Conservation (phyloP, 2,797 vertebrate genomes). For the Sphenopsis melanotis region DNA sequence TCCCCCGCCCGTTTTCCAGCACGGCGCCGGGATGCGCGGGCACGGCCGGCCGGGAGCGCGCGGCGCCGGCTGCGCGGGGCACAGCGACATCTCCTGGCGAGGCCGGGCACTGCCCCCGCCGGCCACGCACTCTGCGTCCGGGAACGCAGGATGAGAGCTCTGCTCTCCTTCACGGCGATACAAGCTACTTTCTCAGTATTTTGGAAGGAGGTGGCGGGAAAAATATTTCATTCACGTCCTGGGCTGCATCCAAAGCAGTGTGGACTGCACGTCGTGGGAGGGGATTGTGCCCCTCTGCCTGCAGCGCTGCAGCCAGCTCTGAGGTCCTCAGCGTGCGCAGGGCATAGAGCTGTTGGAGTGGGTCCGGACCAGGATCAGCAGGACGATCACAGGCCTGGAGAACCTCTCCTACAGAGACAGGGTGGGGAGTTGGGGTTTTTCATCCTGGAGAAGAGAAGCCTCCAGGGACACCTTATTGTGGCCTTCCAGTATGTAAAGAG, state of each 20-base stretch:
- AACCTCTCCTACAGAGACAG: neutral
- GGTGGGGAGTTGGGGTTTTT: neutral
- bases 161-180: accelerated
- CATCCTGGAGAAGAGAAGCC: neutral
- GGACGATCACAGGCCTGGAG: neutral
- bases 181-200: neutral
- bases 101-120: neutral
- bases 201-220: neutral
- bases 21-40: too few species aligned
- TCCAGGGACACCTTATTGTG: neutral
- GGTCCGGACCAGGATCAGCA: neutral
- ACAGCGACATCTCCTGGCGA: constrained; percentile 30
- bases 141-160: accelerated
- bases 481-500: neutral
- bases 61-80: neutral
- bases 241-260: neutral
- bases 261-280: neutral
- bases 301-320: neutral
- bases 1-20: accelerated
- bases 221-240: neutral
- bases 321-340: neutral
- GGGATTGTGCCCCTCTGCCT: neutral
- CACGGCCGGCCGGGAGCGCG: neutral
- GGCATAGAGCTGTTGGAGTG: neutral
- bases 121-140: accelerated